Evolutionary conservation across 2,888 invertebrate genomes (phyloP), one percentile per base, ranked within the genome.

Genomic region (Caradrina clavipalpis): DNA sequence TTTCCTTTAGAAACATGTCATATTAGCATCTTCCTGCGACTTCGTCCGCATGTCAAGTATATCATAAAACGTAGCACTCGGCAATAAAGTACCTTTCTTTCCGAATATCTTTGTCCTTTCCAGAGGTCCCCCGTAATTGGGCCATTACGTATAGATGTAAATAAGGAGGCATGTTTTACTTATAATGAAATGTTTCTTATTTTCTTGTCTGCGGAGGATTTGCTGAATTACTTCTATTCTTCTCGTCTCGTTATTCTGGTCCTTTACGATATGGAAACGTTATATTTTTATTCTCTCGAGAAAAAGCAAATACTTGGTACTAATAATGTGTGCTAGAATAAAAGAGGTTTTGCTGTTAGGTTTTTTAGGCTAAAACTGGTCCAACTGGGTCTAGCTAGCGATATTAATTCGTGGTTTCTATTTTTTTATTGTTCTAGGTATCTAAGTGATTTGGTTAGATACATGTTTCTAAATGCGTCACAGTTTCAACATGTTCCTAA

Each of bases 301-400:
- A 0, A 59, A 45, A n/a, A 35, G 4, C 35, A 39, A 17, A 21
- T 35, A 8, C 35, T 35, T 35, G 8, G 8, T 35, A 39, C 11
- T 39, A 39, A 39, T 39, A 19, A 45, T 35, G 0, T 22, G 2
- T 45, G 15, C 26, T 47, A 60, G 22, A 53, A 45, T 2, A 17
- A 5, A 17, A 4, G 26, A 47, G 13, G 39, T 26, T 60, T 26
- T 15, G 22, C 1, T 22, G 22, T 11, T 2, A 17, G 8, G 17
- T 60, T 51, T 58, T 51, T 61, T 22, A 10, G 3, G 21, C 26
- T 21, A 13, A 26, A 69, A 62, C 69, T 21, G n/a, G 69, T 62
- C 21, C 8, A 47, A 21, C 15, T 26, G 26, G 15, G 4, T 39
- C 17, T 35, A 53, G 11, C 17, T 19, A 13, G 22, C 11, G 31